A percentile compares a stretch with the other conserved stretches of the same genome.
phyloP scores from a whole-genome alignment of 1,140 invertebrate genomes.

The Helicoverpa armigera region DNA sequence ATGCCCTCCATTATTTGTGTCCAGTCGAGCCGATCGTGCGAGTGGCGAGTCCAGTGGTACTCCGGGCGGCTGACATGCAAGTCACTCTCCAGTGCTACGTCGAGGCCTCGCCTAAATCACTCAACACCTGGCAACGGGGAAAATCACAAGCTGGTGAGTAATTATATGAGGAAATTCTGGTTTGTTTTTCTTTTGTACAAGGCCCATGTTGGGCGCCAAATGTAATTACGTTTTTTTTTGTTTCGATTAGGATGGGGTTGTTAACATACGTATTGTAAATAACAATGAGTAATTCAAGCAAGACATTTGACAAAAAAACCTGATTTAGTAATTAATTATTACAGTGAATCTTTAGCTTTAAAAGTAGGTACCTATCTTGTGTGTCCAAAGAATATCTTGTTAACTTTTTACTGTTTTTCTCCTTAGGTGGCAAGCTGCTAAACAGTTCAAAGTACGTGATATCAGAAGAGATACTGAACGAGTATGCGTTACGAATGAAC shows the following conservation, averaged over 20 bases:
- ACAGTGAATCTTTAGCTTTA: too few species aligned
- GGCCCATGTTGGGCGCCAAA: slow-evolving; percentile 9
- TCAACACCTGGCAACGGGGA: slow-evolving; percentile 94
- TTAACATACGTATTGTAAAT: neutral
- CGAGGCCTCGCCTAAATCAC: slow-evolving; percentile 93
- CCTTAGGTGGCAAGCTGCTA: slow-evolving; percentile 87
- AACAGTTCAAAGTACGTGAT: slow-evolving; percentile 91
- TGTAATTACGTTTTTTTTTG: neutral
- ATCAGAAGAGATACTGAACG: slow-evolving; percentile 89
- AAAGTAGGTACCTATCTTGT: too few species aligned
- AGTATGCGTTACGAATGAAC: slow-evolving; percentile 93
- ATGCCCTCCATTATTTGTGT: slow-evolving; percentile 47
- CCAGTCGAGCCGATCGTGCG: slow-evolving; percentile 93
- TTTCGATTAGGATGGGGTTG: neutral
- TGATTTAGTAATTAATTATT: too few species aligned
- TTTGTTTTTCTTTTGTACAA: neutral
- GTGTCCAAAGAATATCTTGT: too few species aligned
- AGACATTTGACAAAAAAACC: too few species aligned
- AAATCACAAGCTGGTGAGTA: slow-evolving; percentile 68
- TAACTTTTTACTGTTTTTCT: slow-evolving; percentile 46
- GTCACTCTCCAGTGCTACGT: slow-evolving; percentile 93
- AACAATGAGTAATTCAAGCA: too few species aligned
- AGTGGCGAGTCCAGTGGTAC: slow-evolving; percentile 93
- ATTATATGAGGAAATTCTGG: neutral
- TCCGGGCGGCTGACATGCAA: slow-evolving; percentile 91